Evolutionary conservation across 1,140 invertebrate genomes (phyloP), one percentile per base, ranked within the genome.

Genomic region (Phenacoccus solenopsis): DNA sequence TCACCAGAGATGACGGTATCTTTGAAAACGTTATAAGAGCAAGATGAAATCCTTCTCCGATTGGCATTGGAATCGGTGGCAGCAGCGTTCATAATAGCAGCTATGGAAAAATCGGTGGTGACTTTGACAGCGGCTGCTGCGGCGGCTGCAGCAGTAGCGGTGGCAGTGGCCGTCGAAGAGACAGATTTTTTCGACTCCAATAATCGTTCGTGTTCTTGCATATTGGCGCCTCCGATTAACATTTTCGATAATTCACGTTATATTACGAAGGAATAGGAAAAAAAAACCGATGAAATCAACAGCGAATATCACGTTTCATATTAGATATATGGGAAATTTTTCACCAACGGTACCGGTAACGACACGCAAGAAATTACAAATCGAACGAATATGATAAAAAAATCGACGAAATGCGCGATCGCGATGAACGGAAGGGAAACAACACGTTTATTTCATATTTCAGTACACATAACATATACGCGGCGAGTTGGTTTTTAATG

Each of bases 1-100:
- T 64, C 22, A 64, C 59, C 59, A 64, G 59, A 64, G 9, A 64
- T 64, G 22, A 64, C 59, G 38, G 38, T 49, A 25, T 64, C 59
- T 64, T 64, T 64, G 21, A 24, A 64, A 3, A 24, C 59, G 20
- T 49, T 49, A 64, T 64, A 64, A 9, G 59, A 64, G 9, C 22
- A 24, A 24, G 59, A 64, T 3, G 25, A 64, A 24, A 25, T 64
- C 10, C 59, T 20, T 25, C 25, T 64, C 20, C 38, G 38, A 27
- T 64, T 64, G 3, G 59, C 22, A 64, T 64, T 64, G 10, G 59
- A 24, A 64, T 64, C 59, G 7, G 5, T 59, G 9, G 59, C 59
- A 24, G 59, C 59, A 3, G 59, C 59, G 16, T 64, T 64, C 59
- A 64, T 64, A 24, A 64, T 64, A 64, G 59, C 59, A 4, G 59